Evolutionary conservation across 2,888 invertebrate genomes (phyloP).

Genomic region (Microctonus aethiopoides): DNA sequence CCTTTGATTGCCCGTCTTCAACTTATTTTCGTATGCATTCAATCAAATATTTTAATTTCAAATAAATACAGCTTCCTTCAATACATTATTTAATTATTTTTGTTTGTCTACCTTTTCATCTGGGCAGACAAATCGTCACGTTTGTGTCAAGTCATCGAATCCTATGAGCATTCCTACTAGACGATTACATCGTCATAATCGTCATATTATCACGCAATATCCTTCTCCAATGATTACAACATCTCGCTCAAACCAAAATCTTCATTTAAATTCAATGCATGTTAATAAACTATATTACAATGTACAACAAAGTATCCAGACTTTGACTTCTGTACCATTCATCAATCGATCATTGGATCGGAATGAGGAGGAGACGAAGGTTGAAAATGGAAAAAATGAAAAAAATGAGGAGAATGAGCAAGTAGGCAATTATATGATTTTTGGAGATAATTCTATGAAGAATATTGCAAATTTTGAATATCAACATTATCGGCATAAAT

Average conservation of each 20-base stretch:
- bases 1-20: slow-evolving; percentile 55
- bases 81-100: not conserved
- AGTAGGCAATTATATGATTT: not conserved
- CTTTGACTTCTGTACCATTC: not conserved
- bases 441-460: slow-evolving; percentile 43
- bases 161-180: not conserved
- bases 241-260: slow-evolving; percentile 2
- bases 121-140: not conserved
- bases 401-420: not conserved
- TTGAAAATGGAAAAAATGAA: not conserved
- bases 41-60: too few relatives aligned
- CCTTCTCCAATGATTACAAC: not conserved
- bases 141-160: not conserved
- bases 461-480: slow-evolving; percentile 54
- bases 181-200: not conserved
- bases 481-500: slow-evolving; percentile 51
- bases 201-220: not conserved
- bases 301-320: not conserved
- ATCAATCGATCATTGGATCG: not conserved
- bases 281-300: not conserved
- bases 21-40: slow-evolving; percentile 38
- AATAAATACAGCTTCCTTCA: too few relatives aligned
- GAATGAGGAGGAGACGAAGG: not conserved
- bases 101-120: not conserved
- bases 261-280: not conserved